Conservation (phyloP, 2,113 vertebrate species). For the Dromiciops gliroides region DNA sequence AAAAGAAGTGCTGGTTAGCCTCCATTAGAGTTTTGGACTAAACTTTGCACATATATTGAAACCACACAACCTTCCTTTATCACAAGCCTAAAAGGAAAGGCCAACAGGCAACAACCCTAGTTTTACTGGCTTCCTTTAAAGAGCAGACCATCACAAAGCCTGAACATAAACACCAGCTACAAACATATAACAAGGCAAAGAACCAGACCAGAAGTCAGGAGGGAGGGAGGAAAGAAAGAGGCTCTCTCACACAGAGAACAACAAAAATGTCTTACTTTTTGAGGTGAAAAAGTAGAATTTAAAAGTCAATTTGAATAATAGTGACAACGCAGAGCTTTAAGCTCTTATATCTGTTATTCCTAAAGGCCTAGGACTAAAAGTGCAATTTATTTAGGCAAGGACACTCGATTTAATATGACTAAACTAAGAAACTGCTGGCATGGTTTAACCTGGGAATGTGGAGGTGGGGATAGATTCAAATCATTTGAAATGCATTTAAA, state of each 20-base stretch:
- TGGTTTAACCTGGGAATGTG: neutral
- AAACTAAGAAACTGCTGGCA: neutral
- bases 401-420: neutral
- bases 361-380: neutral
- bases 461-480: neutral
- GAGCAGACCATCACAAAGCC: neutral
- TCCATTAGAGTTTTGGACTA: neutral
- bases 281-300: neutral
- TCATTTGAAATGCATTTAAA: neutral
- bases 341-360: neutral
- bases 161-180: neutral
- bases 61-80: neutral
- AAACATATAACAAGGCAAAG: neutral
- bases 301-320: neutral
- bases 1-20: neutral
- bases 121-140: neutral
- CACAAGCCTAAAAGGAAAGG: neutral
- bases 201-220: neutral
- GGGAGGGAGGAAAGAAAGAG: neutral
- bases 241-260: neutral
- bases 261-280: neutral
- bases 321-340: neutral
- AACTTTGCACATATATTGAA: too few species aligned
- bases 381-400: neutral
- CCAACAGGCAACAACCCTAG: neutral